Evolutionary conservation across 2,888 invertebrate genomes (phyloP).

Genomic region (Oxyteleia sp.): DNA sequence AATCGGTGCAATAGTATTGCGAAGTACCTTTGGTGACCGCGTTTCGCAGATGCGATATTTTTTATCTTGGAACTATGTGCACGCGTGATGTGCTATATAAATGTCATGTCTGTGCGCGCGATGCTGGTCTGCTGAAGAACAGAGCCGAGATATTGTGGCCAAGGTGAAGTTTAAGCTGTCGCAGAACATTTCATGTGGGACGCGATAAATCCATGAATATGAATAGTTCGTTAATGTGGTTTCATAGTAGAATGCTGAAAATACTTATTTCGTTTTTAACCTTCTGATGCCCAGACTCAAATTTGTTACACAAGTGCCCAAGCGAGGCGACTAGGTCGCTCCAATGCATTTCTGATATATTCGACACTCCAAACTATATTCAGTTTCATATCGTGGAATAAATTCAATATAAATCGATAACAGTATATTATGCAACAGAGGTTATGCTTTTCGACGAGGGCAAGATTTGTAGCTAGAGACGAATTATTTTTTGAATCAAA

Average conservation of each 20-base stretch:
- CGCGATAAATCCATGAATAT: conserved; percentile 45
- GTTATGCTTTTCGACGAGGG: too few relatives aligned
- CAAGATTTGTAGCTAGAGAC: too few relatives aligned
- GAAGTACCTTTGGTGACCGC: conserved; percentile 40
- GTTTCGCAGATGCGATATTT: conserved; percentile 43
- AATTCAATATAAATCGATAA: too few relatives aligned
- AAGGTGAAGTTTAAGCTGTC: conserved; percentile 60
- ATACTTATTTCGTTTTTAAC: neutral
- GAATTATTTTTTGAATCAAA: too few relatives aligned
- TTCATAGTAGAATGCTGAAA: neutral
- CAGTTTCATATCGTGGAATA: too few relatives aligned
- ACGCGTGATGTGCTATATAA: conserved; percentile 35
- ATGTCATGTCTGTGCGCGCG: conserved; percentile 32
- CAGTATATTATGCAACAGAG: too few relatives aligned
- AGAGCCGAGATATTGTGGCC: conserved; percentile 49
- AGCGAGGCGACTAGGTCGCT: too few relatives aligned
- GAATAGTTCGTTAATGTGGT: conserved; percentile 23
- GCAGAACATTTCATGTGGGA: conserved; percentile 37
- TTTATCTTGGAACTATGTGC: conserved; percentile 46
- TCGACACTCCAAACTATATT: too few relatives aligned
- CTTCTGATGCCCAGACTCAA: too few relatives aligned
- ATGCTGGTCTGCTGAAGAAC: conserved; percentile 36
- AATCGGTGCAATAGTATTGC: conserved; percentile 35
- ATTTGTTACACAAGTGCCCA: too few relatives aligned
- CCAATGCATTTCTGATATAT: too few relatives aligned